Evolutionary conservation across 1,140 invertebrate species (phyloP).

Genomic region (Globodera ellingtonae): DNA sequence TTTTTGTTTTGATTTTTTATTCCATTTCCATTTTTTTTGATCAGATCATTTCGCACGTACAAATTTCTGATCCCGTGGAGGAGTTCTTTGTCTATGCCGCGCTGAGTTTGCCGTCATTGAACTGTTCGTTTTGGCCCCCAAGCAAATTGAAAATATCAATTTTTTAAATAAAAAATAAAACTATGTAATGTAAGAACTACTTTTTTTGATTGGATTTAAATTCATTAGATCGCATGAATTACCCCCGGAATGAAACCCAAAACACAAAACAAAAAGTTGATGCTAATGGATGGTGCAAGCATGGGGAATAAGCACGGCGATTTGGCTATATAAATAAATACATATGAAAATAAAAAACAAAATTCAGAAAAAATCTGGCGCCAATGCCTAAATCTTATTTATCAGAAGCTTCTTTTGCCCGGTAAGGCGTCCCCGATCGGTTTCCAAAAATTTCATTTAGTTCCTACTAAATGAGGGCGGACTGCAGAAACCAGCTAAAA

Average conservation of each 20-base stretch:
- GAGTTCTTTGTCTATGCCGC: constrained; percentile 64
- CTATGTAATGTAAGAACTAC: too few species aligned
- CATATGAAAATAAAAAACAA: too few species aligned
- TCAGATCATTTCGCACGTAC: constrained; percentile 53
- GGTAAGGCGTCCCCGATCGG: too few species aligned
- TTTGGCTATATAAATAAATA: background rate
- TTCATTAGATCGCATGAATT: constrained; percentile 14
- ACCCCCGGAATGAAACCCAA: constrained; percentile 4
- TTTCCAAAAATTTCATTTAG: too few species aligned
- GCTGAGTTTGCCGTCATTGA: constrained; percentile 57
- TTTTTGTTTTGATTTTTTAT: background rate
- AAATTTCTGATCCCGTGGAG: constrained; percentile 53
- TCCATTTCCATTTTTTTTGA: constrained; percentile 38
- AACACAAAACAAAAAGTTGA: constrained; percentile 6
- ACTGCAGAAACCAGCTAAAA: too few species aligned
- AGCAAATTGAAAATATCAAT: too few species aligned
- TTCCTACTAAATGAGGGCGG: too few species aligned
- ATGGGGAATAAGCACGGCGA: constrained; percentile 15
- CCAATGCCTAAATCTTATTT: too few species aligned
- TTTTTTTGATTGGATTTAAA: background rate
- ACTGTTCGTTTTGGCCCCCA: constrained; percentile 22
- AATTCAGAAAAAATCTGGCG: too few species aligned
- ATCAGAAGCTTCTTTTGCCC: too few species aligned
- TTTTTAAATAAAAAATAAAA: too few species aligned
- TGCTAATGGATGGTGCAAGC: constrained; percentile 19